Evolutionary conservation across 2,113 vertebrate species (phyloP).

Genomic region (Octodon degus): DNA sequence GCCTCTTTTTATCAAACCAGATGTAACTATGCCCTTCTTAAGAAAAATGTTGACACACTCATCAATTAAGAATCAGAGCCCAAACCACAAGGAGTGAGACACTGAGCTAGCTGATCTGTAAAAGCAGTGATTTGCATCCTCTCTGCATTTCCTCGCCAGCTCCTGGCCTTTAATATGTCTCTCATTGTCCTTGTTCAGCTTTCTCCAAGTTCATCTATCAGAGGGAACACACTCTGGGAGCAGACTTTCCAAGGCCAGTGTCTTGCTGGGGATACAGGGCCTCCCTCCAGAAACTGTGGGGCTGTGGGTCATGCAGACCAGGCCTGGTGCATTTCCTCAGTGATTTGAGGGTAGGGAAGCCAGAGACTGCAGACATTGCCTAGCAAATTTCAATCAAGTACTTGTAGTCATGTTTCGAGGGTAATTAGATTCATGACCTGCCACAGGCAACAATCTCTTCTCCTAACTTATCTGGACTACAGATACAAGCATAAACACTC

Average conservation of each 20-base stretch:
- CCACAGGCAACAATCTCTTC: slow-evolving; percentile 75
- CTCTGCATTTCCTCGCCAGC: background rate
- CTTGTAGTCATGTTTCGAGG: slow-evolving; percentile 64
- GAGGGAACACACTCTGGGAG: background rate
- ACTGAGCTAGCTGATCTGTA: background rate
- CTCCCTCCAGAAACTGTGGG: background rate
- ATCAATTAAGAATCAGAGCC: background rate
- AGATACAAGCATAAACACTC: slow-evolving; percentile 77
- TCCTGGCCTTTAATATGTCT: background rate
- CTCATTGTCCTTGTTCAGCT: background rate
- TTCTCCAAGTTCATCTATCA: background rate
- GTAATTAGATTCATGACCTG: slow-evolving; percentile 78
- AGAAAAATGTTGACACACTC: background rate
- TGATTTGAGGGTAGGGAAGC: background rate
- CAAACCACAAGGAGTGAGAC: background rate
- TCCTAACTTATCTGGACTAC: slow-evolving; percentile 75
- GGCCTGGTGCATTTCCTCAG: background rate
- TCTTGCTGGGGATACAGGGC: background rate
- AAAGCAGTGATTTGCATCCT: background rate
- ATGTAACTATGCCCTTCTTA: background rate
- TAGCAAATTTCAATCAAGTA: slow-evolving; percentile 62
- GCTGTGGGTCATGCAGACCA: background rate
- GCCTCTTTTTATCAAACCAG: background rate
- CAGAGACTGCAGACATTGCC: background rate
- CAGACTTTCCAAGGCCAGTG: background rate